These are phyloP conservation scores for Nicator chloris DNA, from an alignment of 2,113 vertebrate species.

Conservation along the genomic window DNA sequence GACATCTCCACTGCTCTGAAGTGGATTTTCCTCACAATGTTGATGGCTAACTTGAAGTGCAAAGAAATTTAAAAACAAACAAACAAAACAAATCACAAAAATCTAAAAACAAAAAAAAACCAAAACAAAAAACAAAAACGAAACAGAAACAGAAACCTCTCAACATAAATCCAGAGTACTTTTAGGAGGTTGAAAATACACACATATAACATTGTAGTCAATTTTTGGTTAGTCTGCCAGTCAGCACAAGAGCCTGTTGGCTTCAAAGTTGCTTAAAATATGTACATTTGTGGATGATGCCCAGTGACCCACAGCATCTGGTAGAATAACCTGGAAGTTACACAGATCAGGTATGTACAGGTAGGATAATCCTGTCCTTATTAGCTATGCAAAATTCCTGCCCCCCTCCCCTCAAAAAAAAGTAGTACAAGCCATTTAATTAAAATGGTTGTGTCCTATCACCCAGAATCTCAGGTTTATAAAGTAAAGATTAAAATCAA, in stretches of 20 bases:
- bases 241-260: neutral
- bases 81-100: neutral
- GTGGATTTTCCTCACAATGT: neutral
- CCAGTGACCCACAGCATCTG: accelerated
- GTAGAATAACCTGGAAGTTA: neutral
- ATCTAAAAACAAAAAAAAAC: neutral
- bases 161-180: neutral
- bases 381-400: neutral
- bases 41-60: neutral
- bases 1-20: neutral
- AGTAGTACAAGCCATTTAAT: neutral
- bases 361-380: neutral
- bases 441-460: slow-evolving; percentile 2
- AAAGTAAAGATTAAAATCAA: slow-evolving; percentile 51
- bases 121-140: neutral
- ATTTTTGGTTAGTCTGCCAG: neutral
- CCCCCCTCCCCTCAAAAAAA: no score
- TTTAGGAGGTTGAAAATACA: neutral
- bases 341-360: neutral
- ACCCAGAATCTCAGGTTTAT: slow-evolving; percentile 37
- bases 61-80: neutral
- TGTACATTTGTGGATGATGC: neutral
- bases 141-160: accelerated
- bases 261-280: neutral
- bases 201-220: neutral